Base-by-base conservation (phyloP, 1,140 invertebrate species). In the Drosophila mojavensis region DNA sequence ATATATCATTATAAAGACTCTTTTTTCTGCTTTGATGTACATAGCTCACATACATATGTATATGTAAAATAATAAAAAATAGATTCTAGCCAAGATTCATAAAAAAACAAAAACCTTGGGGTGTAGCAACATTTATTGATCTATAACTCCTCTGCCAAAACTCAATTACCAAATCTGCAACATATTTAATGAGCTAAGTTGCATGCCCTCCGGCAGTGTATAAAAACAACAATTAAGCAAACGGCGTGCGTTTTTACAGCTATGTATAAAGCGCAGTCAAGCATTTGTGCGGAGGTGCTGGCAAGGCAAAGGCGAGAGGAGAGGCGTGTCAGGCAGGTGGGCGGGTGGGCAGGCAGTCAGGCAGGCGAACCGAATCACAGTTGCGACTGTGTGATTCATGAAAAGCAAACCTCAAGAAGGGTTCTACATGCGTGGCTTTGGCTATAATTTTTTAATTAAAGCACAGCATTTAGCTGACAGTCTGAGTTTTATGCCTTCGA, bases 241-340 rank as follows among this genome's bases (percentile, higher is more conserved):
- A 89, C 84, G 84, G 84, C 84, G 84, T 84, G 84, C 84, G 84
- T 89, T 88, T 88, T 86, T 86, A 86, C 83, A 88, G 84, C 84
- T 89, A 88, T 78, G 74, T 71, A 74, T 65, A 78, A 84, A 75
- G 54, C 53, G 47, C 83, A 88, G 70, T 80, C 69, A 89, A 84
- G 59, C 84, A 81, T 82, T 82, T 65, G 66, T 62, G 55, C 20
- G 70, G 30, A 51, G 55, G 70, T 10, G 54, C 55, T 30, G 17
- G 63, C 20, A 43, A 30, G 56, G 43, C 56, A 51, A 39, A 11
- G 20, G 43, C n/a, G n/a, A 4, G 10, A 24, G 11, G 26, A 30
- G 66, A 4, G 13, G 33, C 33, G 17, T 20, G 39, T n/a, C 11
- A 24, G 4, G 17, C 9, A 50, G 45, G 11, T 24, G 20, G 20